phyloP scores from a whole-genome alignment of 2,797 vertebrate species.

The Rhabdophis nuchalis region DNA sequence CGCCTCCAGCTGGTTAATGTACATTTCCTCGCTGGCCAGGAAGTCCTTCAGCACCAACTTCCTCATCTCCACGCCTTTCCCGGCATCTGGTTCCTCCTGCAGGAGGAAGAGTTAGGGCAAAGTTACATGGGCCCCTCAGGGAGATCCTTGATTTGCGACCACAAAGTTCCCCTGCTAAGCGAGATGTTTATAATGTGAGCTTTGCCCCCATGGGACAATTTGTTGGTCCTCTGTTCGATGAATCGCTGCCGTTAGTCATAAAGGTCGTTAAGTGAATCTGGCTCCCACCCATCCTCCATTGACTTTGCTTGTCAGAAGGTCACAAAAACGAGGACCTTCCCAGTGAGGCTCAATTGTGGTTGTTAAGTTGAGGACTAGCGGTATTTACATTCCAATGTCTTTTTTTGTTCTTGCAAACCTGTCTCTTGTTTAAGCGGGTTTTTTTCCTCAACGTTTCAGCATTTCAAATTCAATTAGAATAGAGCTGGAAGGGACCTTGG shows the following conservation, averaged over 20 bases:
- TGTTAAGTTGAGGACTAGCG: not conserved
- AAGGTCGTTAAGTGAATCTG: not conserved
- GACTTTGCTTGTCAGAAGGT: not conserved
- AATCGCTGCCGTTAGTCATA: not conserved
- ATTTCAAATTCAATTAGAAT: no score
- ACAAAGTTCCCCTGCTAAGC: not conserved
- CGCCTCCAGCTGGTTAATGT: constrained; percentile 97
- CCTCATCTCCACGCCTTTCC: constrained; percentile 97
- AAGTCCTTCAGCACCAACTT: constrained; percentile 95
- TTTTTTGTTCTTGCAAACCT: not conserved
- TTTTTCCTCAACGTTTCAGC: not conserved
- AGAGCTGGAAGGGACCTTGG: not conserved
- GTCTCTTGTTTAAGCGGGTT: not conserved
- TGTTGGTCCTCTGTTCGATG: not conserved
- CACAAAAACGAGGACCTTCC: not conserved
- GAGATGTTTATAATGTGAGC: not conserved
- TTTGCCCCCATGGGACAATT: accelerated
- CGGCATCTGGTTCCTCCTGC: constrained; percentile 80
- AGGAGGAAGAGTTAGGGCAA: not conserved
- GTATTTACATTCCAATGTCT: not conserved
- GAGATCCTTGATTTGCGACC: not conserved
- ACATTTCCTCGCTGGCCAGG: constrained; percentile 96
- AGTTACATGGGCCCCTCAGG: not conserved
- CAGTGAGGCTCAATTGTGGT: not conserved
- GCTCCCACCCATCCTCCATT: not conserved